These are phyloP conservation scores for Pituophis catenifer DNA, from an alignment of 2,113 vertebrate genomes.

Conservation along the genomic window DNA sequence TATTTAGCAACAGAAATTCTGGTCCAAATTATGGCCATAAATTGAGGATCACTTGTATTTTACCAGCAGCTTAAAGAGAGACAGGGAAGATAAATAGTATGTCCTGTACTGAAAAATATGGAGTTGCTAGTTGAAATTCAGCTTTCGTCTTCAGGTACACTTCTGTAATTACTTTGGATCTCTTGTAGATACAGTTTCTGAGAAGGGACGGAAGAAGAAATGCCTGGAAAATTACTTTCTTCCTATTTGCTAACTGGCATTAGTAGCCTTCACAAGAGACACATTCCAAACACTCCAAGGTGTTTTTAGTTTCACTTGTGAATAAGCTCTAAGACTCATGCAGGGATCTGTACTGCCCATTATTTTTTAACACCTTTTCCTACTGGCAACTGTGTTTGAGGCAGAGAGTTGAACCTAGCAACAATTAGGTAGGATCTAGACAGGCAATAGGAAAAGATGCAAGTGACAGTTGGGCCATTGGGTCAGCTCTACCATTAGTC, in stretches of 20 bases:
- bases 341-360: not conserved
- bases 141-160: not conserved
- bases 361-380: not conserved
- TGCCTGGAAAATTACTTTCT: not conserved
- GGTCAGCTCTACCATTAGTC: not conserved
- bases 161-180: not conserved
- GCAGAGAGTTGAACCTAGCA: not conserved
- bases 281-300: not conserved
- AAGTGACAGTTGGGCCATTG: not conserved
- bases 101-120: not conserved
- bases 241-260: not conserved
- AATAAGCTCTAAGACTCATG: not conserved
- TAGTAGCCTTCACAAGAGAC: not conserved
- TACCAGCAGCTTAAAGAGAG: not conserved
- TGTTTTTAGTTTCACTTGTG: slow-evolving; percentile 10
- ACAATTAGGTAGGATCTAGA: not conserved
- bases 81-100: not conserved
- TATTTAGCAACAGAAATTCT: not conserved
- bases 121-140: not conserved
- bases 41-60: not conserved
- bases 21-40: not conserved
- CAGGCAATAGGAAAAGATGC: not conserved
- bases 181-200: not conserved
- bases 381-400: not conserved
- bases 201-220: not conserved